phyloP scores from a whole-genome alignment of 2,797 vertebrate species.

The Lagocephalus sceleratus region DNA sequence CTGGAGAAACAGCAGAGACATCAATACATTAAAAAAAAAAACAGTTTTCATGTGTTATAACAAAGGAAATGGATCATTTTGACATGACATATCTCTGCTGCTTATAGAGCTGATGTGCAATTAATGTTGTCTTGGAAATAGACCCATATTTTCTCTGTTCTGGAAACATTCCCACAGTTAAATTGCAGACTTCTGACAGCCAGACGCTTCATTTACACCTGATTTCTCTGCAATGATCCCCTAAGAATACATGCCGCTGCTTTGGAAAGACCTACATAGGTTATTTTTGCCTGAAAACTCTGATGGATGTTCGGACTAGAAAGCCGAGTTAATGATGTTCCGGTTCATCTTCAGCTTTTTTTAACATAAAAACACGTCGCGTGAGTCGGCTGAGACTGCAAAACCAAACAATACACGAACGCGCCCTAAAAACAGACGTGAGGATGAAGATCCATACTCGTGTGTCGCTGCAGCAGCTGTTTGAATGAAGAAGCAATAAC shows the following conservation, averaged over 20 bases:
- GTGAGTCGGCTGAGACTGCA: slow-evolving; percentile 5
- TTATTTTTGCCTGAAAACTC: neutral
- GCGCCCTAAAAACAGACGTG: slow-evolving; percentile 22
- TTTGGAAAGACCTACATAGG: neutral
- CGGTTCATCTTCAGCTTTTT: neutral
- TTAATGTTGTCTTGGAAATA: too few relatives aligned
- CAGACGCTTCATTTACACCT: neutral
- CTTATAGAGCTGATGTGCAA: neutral
- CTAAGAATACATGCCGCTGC: neutral
- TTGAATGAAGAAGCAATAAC: slow-evolving; percentile 66
- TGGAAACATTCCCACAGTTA: too few relatives aligned
- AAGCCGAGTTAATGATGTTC: too few relatives aligned
- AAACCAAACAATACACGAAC: slow-evolving; percentile 5
- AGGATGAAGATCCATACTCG: slow-evolving; percentile 46
- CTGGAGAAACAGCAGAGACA: slow-evolving; percentile 51
- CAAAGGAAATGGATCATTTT: neutral
- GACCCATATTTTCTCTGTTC: too few relatives aligned
- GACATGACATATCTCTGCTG: neutral
- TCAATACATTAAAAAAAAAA: slow-evolving; percentile 40
- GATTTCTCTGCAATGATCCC: neutral
- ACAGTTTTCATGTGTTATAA: neutral
- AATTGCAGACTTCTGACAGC: too few relatives aligned
- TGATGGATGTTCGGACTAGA: neutral
- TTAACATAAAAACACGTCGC: neutral
- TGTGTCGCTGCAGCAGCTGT: slow-evolving; percentile 36